phyloP scores from a whole-genome alignment of 30 jellyfish, hydroid and myxozoan species.

The Sanderia malayensis region DNA sequence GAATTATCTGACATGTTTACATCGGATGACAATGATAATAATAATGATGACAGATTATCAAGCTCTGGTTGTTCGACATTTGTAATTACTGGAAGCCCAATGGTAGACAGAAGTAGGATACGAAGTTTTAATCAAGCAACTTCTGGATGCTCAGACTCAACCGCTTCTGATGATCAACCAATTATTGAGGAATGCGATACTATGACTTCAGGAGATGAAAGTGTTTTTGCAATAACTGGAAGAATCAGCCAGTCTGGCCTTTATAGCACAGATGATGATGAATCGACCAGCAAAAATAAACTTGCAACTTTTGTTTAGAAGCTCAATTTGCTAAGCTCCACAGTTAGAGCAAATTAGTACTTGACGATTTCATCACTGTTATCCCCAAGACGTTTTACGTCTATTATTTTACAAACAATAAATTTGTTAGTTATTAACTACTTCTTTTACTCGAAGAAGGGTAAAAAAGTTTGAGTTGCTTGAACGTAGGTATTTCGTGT shows the following conservation, averaged over 20 bases:
- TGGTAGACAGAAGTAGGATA: background rate
- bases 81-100: background rate
- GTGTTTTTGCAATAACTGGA: background rate
- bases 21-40: background rate
- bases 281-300: no score
- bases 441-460: no score
- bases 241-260: background rate
- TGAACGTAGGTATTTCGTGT: no score
- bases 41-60: background rate
- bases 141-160: background rate
- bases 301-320: no score
- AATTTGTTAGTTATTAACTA: no score
- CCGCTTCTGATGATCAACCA: background rate
- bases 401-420: no score
- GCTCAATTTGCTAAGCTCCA: no score
- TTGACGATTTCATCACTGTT: no score
- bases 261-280: no score
- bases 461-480: no score
- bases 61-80: background rate
- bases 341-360: no score
- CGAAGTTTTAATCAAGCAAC: background rate
- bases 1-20: background rate
- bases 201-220: background rate
- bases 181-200: background rate
- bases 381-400: no score